phyloP scores from a whole-genome alignment of 1,140 invertebrate species.

The Platyscapa corneri region DNA sequence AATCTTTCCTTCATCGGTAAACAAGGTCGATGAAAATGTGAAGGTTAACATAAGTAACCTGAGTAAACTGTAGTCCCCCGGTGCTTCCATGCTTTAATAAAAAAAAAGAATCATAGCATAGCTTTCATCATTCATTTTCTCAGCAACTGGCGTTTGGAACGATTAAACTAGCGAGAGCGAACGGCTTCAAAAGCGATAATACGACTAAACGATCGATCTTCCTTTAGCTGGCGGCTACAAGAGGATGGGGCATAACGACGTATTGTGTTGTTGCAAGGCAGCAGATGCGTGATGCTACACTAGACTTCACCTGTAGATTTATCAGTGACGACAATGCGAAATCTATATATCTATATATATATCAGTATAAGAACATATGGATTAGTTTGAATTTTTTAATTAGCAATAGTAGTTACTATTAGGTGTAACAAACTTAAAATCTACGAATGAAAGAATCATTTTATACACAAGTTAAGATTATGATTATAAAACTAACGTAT shows the following conservation, averaged over 20 bases:
- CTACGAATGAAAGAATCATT: no score
- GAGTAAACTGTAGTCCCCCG: no score
- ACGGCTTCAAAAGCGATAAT: not conserved
- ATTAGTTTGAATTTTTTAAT: not conserved
- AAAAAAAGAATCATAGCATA: not conserved
- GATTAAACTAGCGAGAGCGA: constrained; percentile 6
- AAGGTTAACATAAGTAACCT: no score
- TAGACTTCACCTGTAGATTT: constrained; percentile 22
- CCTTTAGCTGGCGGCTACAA: constrained; percentile 28
- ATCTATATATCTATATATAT: not conserved
- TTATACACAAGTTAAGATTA: no score
- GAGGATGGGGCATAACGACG: not conserved
- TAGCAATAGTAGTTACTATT: no score
- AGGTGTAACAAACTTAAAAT: no score
- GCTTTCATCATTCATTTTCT: constrained; percentile 25
- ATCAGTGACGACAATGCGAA: not conserved
- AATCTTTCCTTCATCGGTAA: no score
- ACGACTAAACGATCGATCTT: constrained; percentile 35
- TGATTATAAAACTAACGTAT: no score
- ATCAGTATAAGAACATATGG: not conserved
- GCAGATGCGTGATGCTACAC: constrained; percentile 15
- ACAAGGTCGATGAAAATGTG: no score
- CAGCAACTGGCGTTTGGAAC: not conserved
- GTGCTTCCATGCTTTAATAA: no score
- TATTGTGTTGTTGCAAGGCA: not conserved